These are phyloP conservation scores for Sylvicola cinctus DNA, from an alignment of 2,888 invertebrate species.

Conservation along the genomic window DNA sequence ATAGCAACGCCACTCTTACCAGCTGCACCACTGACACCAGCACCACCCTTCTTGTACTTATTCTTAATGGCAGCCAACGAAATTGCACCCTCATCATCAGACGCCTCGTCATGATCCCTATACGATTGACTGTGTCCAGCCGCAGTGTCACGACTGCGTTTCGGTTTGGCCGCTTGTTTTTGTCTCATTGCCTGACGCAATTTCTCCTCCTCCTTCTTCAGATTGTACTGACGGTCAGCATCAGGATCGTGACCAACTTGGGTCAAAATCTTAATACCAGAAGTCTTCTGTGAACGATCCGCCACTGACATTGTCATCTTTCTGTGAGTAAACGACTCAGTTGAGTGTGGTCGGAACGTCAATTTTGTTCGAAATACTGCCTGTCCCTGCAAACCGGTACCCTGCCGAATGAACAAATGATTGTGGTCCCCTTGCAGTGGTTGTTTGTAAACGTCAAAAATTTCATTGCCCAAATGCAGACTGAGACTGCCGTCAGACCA, in stretches of 20 bases:
- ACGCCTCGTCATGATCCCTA: constrained; percentile 55
- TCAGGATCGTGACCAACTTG: constrained; percentile 70
- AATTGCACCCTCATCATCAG: constrained; percentile 85
- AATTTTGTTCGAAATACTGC: constrained; percentile 92
- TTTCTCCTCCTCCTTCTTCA: constrained; percentile 96
- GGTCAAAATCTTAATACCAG: constrained; percentile 88
- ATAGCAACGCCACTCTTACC: constrained; percentile 36
- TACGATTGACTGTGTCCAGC: constrained; percentile 22
- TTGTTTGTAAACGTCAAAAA: constrained; percentile 93
- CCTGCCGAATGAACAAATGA: constrained; percentile 93
- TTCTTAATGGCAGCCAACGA: constrained; percentile 89
- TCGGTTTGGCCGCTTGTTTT: constrained; percentile 30
- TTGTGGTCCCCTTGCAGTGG: constrained; percentile 91
- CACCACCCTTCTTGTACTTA: constrained; percentile 57
- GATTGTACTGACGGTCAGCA: constrained; percentile 70
- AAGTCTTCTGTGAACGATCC: constrained; percentile 81
- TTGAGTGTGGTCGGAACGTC: constrained; percentile 95
- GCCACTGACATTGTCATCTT: constrained; percentile 98
- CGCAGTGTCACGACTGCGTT: constrained; percentile 26
- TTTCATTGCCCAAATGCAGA: constrained; percentile 87
- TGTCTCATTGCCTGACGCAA: constrained; percentile 67
- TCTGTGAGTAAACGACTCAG: constrained; percentile 95
- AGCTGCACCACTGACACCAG: constrained; percentile 6
- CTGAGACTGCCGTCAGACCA: constrained; percentile 99
- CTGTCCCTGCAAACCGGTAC: constrained; percentile 93